Evolutionary conservation across 2,797 vertebrate genomes (phyloP), one percentile per base, ranked within the genome.

Genomic region (Thaleichthys pacificus): DNA sequence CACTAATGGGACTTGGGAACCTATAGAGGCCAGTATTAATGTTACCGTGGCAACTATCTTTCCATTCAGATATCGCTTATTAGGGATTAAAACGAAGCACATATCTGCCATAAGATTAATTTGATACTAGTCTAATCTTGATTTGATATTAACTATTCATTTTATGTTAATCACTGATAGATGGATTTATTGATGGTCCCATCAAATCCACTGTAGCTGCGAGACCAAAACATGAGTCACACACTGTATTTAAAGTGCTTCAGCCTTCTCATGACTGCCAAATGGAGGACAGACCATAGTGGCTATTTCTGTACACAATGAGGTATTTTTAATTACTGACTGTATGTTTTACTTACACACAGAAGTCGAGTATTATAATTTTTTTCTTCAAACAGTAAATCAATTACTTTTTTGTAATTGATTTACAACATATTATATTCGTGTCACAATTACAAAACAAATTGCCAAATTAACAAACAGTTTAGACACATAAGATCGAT

Each of bases 61-160:
- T 81, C 72, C 78, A 66, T 68, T 66, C 61, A 71, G 74, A 80
- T 65, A 74, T 22, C 68, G 78, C 85, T 70, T 77, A 77, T 68
- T 57, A 62, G 70, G 71, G n/a, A 22, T 21, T 60, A 57, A 79
- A 71, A 79, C 75, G 75, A 84, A 81, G 71, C 77, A 82, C 77
- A 74, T 71, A 12, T 21, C 73, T 58, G 19, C 35, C 19, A 69
- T 1, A 24, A 21, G 11, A 56, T 56, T 56, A 12, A 68, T 17
- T 56, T 38, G 30, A 42, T 42, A 12, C 38, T 12, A 42, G 38
- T 42, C 38, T 42, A 42, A 42, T 42, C 38, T 42, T 42, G 11
- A 42, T 42, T 42, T 42, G 38, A 42, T 28, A 74, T 86, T 78
- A 77, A 83, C 58, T 66, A 80, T 86, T 86, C 15, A 86, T 88